Evolutionary conservation across 1,140 invertebrate genomes (phyloP).

Genomic region (Hydropsyche tenuis): DNA sequence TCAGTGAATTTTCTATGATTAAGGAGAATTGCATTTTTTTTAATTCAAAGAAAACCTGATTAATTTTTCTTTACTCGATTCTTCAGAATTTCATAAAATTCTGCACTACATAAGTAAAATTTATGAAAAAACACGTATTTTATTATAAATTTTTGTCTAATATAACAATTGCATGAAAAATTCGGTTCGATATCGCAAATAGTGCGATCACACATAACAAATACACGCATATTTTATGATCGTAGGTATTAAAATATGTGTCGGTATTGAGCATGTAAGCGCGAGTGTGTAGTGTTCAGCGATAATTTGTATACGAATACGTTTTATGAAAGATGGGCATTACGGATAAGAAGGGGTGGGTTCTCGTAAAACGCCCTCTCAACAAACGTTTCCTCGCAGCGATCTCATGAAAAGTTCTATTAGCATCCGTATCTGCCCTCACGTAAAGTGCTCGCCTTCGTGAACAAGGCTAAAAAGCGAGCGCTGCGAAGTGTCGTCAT

Average conservation of each 20-base stretch:
- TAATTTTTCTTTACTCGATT: too few species aligned
- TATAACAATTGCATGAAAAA: too few species aligned
- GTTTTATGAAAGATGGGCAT: conserved; percentile 22
- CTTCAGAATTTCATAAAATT: too few species aligned
- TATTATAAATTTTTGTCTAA: too few species aligned
- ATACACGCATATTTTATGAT: not conserved
- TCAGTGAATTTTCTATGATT: too few species aligned
- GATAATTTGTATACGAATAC: conserved; percentile 23
- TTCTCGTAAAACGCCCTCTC: conserved; percentile 34
- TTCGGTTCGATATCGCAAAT: too few species aligned
- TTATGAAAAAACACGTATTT: too few species aligned
- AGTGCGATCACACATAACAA: not conserved
- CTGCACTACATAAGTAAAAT: too few species aligned
- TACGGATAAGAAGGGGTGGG: not conserved
- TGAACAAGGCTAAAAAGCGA: conserved; percentile 48
- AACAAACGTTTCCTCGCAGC: conserved; percentile 50
- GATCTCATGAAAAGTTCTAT: conserved; percentile 50
- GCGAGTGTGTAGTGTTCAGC: not conserved
- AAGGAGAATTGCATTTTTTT: too few species aligned
- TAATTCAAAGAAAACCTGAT: too few species aligned
- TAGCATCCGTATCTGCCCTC: conserved; percentile 49
- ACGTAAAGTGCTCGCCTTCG: conserved; percentile 44
- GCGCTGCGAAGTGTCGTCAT: conserved; percentile 51
- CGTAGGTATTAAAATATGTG: not conserved
- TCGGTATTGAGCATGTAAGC: not conserved